A percentile compares a stretch with the other conserved stretches of the same genome.
Evolutionary conservation across 2,113 vertebrate genomes (phyloP).

Genomic region (Semnornis frantzii): DNA sequence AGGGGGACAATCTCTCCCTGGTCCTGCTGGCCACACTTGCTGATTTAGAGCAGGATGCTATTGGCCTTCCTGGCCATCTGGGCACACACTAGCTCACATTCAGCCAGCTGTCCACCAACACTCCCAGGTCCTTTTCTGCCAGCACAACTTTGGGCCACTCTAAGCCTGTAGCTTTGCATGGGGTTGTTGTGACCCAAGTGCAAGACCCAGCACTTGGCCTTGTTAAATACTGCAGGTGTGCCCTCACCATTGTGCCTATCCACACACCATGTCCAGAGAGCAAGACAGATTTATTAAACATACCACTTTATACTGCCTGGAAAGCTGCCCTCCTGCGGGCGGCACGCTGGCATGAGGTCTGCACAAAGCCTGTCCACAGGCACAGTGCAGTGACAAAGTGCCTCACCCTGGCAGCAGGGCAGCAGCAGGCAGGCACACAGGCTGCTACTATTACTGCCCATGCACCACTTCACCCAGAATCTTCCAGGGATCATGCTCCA

Average conservation of each 20-base stretch:
- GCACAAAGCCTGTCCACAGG: neutral
- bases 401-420: neutral
- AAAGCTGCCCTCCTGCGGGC: neutral
- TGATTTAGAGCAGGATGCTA: no score
- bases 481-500: fast-evolving
- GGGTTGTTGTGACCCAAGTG: no score
- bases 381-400: neutral
- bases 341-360: fast-evolving
- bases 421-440: neutral
- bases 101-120: no score
- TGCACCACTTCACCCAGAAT: fast-evolving
- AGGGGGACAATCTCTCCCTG: no score
- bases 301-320: neutral
- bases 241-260: neutral
- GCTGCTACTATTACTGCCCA: neutral
- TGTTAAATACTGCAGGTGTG: no score
- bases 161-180: no score
- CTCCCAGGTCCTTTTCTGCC: no score
- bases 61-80: no score
- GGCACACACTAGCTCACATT: no score
- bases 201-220: no score
- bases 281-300: neutral
- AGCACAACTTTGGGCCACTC: no score
- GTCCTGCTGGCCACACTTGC: no score
- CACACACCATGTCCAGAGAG: neutral